Evolutionary conservation across 2,888 invertebrate genomes (phyloP).

Genomic region (Lysandra bellargus): DNA sequence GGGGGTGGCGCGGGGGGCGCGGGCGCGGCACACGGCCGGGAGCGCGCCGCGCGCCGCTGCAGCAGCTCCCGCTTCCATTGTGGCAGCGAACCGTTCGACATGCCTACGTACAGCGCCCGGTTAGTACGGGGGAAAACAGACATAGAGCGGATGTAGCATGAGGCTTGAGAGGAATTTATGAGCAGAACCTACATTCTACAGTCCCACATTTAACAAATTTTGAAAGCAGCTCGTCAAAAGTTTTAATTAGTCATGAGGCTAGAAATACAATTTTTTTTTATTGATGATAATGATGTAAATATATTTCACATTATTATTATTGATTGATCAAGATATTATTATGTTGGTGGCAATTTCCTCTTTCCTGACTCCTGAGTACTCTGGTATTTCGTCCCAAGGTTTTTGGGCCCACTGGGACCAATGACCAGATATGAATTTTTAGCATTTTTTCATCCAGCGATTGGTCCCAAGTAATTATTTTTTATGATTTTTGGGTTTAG

Average conservation of each 20-base stretch:
- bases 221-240: background rate
- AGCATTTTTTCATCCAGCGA: no score
- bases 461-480: no score
- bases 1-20: slow-evolving; percentile 54
- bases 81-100: slow-evolving; percentile 80
- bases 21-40: slow-evolving; percentile 48
- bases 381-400: no score
- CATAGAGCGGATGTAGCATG: background rate
- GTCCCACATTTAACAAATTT: background rate
- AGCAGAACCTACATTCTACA: background rate
- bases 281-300: background rate
- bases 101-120: slow-evolving; percentile 51
- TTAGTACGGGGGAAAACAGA: background rate
- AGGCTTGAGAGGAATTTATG: background rate
- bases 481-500: no score
- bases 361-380: no score
- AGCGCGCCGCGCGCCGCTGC: slow-evolving; percentile 82
- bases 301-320: no score
- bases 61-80: slow-evolving; percentile 93
- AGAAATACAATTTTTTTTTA: background rate
- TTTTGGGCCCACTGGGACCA: no score
- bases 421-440: no score
- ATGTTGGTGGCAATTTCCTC: no score
- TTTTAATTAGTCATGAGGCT: background rate
- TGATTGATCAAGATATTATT: no score